Evolutionary conservation across 1,140 invertebrate species (phyloP).

Genomic region (Solenopsis fugax): DNA sequence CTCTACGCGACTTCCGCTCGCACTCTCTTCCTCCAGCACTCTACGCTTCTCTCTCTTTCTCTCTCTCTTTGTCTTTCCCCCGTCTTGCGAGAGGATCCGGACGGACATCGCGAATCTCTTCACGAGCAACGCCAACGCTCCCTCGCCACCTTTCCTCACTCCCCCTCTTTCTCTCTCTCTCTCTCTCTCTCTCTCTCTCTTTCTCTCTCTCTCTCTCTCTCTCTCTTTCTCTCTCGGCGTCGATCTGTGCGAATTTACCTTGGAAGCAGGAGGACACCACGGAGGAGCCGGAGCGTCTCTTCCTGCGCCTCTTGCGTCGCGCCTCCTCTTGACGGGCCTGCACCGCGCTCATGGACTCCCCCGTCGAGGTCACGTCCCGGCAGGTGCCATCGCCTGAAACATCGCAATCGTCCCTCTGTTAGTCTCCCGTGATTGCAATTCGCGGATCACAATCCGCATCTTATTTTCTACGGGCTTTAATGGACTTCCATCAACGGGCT

Average conservation of each 20-base stretch:
- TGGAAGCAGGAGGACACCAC: conserved; percentile 95
- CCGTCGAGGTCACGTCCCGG: conserved; percentile 80
- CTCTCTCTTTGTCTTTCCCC: not conserved
- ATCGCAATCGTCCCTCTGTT: not conserved
- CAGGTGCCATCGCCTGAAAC: conserved; percentile 81
- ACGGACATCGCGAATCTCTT: not conserved
- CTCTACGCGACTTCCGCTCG: not conserved
- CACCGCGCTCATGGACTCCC: conserved; percentile 83
- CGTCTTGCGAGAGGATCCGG: not conserved
- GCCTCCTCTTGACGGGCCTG: conserved; percentile 93
- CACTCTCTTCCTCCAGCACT: not conserved
- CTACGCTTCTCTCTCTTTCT: not conserved
- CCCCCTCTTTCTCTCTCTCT: not conserved
- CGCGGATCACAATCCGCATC: not conserved
- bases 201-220: not conserved
- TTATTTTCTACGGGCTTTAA: not conserved
- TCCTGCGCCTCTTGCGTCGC: conserved; percentile 94
- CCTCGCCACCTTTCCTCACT: not conserved
- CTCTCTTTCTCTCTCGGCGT: not conserved
- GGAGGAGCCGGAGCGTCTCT: conserved; percentile 95
- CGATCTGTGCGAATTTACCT: conserved; percentile 87
- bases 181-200: not conserved
- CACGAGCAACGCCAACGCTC: not conserved
- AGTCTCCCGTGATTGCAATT: not conserved
- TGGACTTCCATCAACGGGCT: not conserved